phyloP scores from a whole-genome alignment of 30 jellyfish, hydroid and myxozoan genomes.

The Hydra vulgaris region DNA sequence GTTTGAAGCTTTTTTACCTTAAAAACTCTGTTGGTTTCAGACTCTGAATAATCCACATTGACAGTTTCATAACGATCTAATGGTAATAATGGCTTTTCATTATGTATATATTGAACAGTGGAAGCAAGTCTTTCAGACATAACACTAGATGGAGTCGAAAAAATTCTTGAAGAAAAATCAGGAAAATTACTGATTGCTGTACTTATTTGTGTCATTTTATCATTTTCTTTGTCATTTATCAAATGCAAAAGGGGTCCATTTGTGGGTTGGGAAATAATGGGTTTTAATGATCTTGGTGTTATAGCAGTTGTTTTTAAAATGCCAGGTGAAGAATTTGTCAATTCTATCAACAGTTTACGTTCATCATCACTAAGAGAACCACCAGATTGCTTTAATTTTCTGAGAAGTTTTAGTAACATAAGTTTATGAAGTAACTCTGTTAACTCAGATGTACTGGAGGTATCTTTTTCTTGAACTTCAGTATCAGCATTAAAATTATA shows the following conservation, averaged over 20 bases:
- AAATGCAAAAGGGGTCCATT: no score
- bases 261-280: neutral
- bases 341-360: neutral
- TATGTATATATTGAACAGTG: neutral
- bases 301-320: constrained; percentile 10
- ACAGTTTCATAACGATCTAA: constrained; percentile 9
- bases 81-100: neutral
- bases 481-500: neutral
- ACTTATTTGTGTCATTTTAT: no score
- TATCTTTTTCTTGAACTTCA: neutral
- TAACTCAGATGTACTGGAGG: constrained; percentile 19
- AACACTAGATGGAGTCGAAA: neutral
- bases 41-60: constrained; percentile 10
- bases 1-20: neutral
- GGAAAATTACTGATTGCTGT: no score
- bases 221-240: neutral
- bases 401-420: constrained; percentile 14
- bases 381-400: constrained; percentile 24
- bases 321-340: neutral
- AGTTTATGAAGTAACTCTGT: constrained; percentile 20
- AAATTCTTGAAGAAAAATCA: neutral
- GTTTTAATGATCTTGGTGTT: neutral
- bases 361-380: constrained; percentile 18
- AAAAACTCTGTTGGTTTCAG: constrained; percentile 1
- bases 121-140: neutral